Percentiles rank a stretch among this genome's conserved stretches.
Evolutionary conservation across 2,113 vertebrate genomes (phyloP).

Genomic region (Nothoprocta pentlandii): DNA sequence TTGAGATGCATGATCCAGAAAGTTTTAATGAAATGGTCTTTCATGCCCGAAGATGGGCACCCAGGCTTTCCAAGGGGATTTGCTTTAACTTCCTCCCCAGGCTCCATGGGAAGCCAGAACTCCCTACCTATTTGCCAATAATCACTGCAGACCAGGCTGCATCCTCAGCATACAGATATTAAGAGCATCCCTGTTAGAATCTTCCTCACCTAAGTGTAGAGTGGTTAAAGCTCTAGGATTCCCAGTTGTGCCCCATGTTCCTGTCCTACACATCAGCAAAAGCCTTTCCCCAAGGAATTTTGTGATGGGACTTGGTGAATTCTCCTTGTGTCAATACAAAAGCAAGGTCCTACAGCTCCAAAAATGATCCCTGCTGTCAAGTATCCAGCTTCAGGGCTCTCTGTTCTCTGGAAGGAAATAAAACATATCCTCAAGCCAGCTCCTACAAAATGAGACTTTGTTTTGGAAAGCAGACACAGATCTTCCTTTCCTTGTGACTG

Average conservation of each 20-base stretch:
- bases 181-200: background rate
- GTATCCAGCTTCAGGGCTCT: background rate
- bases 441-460: background rate
- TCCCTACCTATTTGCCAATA: background rate
- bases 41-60: background rate
- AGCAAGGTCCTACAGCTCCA: background rate
- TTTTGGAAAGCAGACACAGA: background rate
- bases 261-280: background rate
- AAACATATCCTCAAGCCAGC: background rate
- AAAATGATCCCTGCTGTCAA: background rate
- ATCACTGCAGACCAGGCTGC: background rate
- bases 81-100: background rate
- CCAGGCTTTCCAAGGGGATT: background rate
- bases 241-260: background rate
- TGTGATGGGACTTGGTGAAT: background rate
- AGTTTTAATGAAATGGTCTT: constrained; percentile 6
- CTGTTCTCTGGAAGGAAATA: background rate
- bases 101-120: background rate
- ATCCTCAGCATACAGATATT: background rate
- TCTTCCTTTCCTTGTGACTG: background rate
- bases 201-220: background rate
- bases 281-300: background rate
- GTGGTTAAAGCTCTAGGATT: background rate
- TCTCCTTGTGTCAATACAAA: background rate
- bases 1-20: background rate